Base-by-base conservation (phyloP, 2,113 vertebrate genomes). In the Phyllostomus discolor region DNA sequence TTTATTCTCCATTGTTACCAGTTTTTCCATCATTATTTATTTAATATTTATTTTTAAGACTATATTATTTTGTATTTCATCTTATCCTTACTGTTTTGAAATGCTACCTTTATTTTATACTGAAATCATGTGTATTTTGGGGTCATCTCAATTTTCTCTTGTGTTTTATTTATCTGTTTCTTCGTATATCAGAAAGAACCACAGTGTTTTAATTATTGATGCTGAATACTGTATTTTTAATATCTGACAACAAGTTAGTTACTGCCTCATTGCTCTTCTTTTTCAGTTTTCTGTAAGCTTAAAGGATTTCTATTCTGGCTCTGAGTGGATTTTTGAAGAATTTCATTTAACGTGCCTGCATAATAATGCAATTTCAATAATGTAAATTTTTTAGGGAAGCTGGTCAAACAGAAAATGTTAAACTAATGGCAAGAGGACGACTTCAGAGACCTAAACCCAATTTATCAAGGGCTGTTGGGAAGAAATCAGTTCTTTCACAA, bases 381-480 rank as follows among this genome's bases (percentile, higher is more conserved):
- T 70, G 38, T 59, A 83, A n/a, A 78, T 95, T 67, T 95, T 79
- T 89, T 95, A 98, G 98, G 94, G 97, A 97, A 94, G 90, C 35
- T n/a, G 95, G 96, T 87, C 98, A 98, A 80, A 67, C 33, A 66
- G 86, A 90, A 95, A 95, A 35, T 87, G 22, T 89, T 83, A 97
- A 98, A 52, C 94, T 50, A 0, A 16, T 50, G 38, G 69, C 46
- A 7, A 98, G 97, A 97, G 75, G 95, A 57, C 4, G 48, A 46
- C 86, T 98, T 14, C 97, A 95, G 59, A 98, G 94, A 96, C 98
- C 97, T 93, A 98, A 98, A 89, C 98, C 98, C 0, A 98, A 96
- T 97, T 96, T 98, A 67, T 20, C 93, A 59, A 97, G 95, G 82
- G 95, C 95, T 48, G 62, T 85, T 95, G 96, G 83, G 96, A 98